Percentiles rank a stretch among this genome's conserved stretches.
Conservation (phyloP, 2,797 vertebrate genomes). For the Eidolon dupreanum region DNA sequence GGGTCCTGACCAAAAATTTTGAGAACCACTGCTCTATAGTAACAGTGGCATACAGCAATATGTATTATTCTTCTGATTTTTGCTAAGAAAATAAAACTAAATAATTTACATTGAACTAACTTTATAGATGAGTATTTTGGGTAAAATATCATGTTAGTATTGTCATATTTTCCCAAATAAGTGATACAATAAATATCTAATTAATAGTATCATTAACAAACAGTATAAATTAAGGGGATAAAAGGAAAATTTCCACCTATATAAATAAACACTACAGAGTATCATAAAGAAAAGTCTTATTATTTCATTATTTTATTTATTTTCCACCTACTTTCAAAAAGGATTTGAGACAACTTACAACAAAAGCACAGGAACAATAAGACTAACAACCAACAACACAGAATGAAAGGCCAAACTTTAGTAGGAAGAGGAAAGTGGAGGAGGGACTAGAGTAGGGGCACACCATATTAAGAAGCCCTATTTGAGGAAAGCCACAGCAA, state of each 20-base stretch:
- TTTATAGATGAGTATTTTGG: background rate
- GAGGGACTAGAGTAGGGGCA: background rate
- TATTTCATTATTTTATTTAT: constrained; percentile 31
- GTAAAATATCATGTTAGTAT: constrained; percentile 12
- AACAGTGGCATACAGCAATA: background rate
- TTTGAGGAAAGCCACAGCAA: background rate
- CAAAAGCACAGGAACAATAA: background rate
- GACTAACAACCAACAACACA: background rate
- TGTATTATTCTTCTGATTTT: constrained; percentile 21
- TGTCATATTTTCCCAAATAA: constrained; percentile 14
- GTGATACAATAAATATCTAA: background rate
- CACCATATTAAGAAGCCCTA: background rate
- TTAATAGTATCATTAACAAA: background rate
- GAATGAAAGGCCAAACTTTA: background rate
- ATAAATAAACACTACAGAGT: background rate
- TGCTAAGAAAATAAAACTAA: constrained; percentile 42
- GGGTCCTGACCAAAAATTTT: background rate
- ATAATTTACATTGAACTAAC: constrained; percentile 23
- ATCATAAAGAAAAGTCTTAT: background rate
- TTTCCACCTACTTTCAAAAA: constrained; percentile 9
- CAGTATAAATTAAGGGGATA: background rate
- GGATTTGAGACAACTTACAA: background rate
- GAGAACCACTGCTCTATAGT: background rate
- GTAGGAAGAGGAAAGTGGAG: background rate
- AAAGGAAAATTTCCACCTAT: background rate